Percentiles rank a stretch among this genome's conserved stretches.
Evolutionary conservation across 2,113 vertebrate genomes (phyloP).

Genomic region (Oxyura jamaicensis): DNA sequence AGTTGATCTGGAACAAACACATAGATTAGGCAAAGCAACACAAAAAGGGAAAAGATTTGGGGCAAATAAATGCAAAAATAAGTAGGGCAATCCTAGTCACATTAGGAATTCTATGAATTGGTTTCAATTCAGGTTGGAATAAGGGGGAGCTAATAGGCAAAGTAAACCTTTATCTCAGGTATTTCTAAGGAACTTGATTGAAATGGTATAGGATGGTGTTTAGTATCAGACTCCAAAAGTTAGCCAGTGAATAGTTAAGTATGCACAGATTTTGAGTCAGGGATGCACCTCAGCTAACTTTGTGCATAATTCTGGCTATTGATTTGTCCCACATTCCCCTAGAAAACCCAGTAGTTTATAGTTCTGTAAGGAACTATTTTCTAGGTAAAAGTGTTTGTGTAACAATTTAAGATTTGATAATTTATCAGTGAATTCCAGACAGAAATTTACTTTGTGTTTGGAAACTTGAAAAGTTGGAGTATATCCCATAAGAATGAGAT

Average conservation of each 20-base stretch:
- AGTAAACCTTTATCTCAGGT: not conserved
- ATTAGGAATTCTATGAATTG: not conserved
- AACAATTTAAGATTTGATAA: not conserved
- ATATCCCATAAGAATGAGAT: not conserved
- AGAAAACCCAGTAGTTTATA: not conserved
- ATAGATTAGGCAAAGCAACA: not conserved
- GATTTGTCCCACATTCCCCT: not conserved
- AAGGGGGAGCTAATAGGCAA: not conserved
- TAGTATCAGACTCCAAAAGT: not conserved
- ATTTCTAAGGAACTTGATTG: not conserved
- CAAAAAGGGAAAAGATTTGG: not conserved
- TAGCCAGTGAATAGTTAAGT: not conserved
- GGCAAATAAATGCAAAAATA: not conserved
- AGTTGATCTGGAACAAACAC: not conserved
- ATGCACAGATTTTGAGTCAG: not conserved
- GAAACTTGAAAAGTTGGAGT: not conserved
- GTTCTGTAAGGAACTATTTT: constrained; percentile 3
- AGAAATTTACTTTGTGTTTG: not conserved
- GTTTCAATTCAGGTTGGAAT: not conserved
- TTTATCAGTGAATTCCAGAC: not conserved
- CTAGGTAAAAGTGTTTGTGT: not conserved
- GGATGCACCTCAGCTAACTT: not conserved
- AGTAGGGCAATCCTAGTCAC: too few species aligned
- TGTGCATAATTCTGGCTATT: not conserved
- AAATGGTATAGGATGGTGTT: not conserved